Conservation (phyloP, 1,140 invertebrate species). For the Sitobion miscanthi region DNA sequence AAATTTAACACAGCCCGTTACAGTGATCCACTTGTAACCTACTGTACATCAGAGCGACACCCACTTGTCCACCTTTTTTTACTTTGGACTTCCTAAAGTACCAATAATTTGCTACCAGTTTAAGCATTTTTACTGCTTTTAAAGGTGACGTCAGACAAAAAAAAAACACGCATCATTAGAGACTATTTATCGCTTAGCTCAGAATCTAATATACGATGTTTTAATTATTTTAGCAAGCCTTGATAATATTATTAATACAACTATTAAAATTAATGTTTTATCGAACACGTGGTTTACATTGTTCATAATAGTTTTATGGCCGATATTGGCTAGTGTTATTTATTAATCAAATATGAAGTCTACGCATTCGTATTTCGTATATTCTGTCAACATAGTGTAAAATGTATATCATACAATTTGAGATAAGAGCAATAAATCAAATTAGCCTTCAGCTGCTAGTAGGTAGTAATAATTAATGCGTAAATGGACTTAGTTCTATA, state of each 20-base stretch:
- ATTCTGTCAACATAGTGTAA: not conserved
- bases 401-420: not conserved
- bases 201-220: not conserved
- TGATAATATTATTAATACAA: not conserved
- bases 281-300: not conserved
- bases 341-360: not conserved
- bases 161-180: not conserved
- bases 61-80: too few species aligned
- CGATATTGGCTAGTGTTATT: not conserved
- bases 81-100: too few species aligned
- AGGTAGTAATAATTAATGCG: not conserved
- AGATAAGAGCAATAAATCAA: conserved; percentile 10
- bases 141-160: not conserved
- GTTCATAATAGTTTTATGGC: not conserved
- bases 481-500: not conserved
- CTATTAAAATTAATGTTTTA: not conserved
- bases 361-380: not conserved
- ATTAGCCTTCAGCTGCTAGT: not conserved
- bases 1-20: too few species aligned
- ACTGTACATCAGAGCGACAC: too few species aligned
- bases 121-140: not conserved
- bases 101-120: not conserved
- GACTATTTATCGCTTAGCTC: not conserved
- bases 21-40: too few species aligned
- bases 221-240: not conserved